Percentiles rank a stretch among this genome's conserved stretches.
Conservation (phyloP, 2,113 vertebrate genomes). For the Tringa solitaria region DNA sequence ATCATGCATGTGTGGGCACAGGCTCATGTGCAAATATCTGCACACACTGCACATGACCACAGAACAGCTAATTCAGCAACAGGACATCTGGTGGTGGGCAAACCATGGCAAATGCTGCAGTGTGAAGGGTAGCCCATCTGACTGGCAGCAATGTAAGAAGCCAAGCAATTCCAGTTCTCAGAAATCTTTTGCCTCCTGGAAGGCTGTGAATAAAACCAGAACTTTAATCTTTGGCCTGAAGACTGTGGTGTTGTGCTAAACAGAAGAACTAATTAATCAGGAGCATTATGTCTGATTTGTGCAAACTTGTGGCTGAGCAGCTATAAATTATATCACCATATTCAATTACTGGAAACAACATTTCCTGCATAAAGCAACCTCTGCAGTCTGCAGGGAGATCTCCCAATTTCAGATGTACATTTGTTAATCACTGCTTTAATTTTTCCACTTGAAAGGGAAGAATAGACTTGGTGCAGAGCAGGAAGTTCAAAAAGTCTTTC, state of each 20-base stretch:
- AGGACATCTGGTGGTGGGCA: neutral
- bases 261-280: constrained; percentile 27
- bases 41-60: neutral
- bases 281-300: constrained; percentile 20
- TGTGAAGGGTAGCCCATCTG: neutral
- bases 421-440: neutral
- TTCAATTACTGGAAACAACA: constrained; percentile 60
- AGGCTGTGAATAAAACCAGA: neutral
- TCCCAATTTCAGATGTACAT: neutral
- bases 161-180: neutral
- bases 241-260: neutral
- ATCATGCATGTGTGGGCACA: neutral
- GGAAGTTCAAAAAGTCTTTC: constrained; percentile 34
- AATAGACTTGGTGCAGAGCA: neutral
- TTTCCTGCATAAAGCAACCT: constrained; percentile 14
- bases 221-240: neutral
- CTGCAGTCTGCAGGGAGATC: neutral
- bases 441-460: constrained; percentile 18
- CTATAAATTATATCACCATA: constrained; percentile 45
- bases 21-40: neutral
- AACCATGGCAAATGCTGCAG: neutral
- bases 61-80: neutral
- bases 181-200: constrained; percentile 14
- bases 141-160: neutral
- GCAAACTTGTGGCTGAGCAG: constrained; percentile 14